A percentile compares a stretch with the other conserved stretches of the same genome.
These are phyloP conservation scores for Bombus soroeensis DNA, from an alignment of 1,140 invertebrate species.

Conservation along the genomic window DNA sequence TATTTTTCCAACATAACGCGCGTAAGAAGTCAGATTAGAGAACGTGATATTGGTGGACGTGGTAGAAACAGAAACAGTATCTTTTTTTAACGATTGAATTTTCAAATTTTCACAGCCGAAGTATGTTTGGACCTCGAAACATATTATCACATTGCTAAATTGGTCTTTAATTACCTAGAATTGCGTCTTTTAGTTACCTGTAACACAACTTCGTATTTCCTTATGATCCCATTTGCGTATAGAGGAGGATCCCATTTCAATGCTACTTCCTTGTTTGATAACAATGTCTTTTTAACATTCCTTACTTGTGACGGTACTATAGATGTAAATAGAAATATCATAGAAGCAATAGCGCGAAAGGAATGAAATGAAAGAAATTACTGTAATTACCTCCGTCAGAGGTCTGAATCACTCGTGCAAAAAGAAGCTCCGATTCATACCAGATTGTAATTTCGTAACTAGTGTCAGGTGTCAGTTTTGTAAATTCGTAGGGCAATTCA, in stretches of 20 bases:
- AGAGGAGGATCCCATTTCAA: constrained; percentile 50
- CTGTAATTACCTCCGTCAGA: constrained; percentile 50
- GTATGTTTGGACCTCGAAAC: constrained; percentile 10
- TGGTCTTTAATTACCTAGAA: not conserved
- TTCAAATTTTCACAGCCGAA: constrained; percentile 8
- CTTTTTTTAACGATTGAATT: not conserved
- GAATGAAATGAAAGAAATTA: not conserved
- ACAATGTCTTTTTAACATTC: not conserved
- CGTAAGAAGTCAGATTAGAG: constrained; percentile 45
- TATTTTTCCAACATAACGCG: constrained; percentile 39
- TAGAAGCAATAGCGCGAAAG: not conserved
- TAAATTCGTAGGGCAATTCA: constrained; percentile 21
- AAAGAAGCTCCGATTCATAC: not conserved
- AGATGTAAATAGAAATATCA: not conserved
- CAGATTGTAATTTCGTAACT: constrained; percentile 30
- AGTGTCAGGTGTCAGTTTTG: constrained; percentile 13
- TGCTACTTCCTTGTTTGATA: not conserved
- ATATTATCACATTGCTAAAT: not conserved
- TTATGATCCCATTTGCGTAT: constrained; percentile 38
- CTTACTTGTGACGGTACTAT: constrained; percentile 49
- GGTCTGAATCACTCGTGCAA: constrained; percentile 30
- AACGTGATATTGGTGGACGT: not conserved
- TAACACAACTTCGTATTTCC: constrained; percentile 40
- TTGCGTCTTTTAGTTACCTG: constrained; percentile 41
- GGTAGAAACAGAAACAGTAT: not conserved